Base-by-base conservation (phyloP, 2,113 vertebrate species). In the Ageneiosus marmoratus region DNA sequence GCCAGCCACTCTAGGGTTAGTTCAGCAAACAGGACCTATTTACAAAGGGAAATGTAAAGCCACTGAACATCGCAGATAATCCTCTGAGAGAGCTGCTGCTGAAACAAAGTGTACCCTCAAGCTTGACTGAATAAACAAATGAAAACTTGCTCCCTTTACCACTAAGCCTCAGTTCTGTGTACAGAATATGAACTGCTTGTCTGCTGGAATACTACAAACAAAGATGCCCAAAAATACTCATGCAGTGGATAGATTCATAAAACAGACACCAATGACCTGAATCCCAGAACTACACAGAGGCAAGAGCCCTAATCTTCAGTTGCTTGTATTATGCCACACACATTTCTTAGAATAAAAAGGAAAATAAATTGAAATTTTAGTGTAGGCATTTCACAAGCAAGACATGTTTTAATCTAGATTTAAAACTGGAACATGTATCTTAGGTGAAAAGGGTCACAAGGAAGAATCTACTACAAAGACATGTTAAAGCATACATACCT, bases 401-500 rank as follows among this genome's bases (percentile, higher is more conserved):
- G 11, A 24, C 5, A 22, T 10, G 11, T 48, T 73, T 24, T 72
- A 72, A 24, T 41, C 12, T 72, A 12, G 8, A 50, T 50, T 27
- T 29, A 50, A 50, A 50, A 74, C 46, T 72, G n/a, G 46, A 73
- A 48, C 72, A 50, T 50, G 15, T 32, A 15, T 29, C 13, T 51
- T 51, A 51, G 72, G 46, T 2, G 10, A 70, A 46, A 22, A 48
- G 2, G 44, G 15, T 20, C 3, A n/a, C 27, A n/a, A 48, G 44
- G 11, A 27, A 73, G 16, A n/a, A 70, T 46, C 11, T 1, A 70
- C 3, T 73, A 48, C 13, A 48, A 27, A 73, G 12, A n/a, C 8
- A 6, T 1, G 41, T 41, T 41, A 51, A 34, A 77, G 60, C 60
- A 80, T 67, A 88, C 92, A 84, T 91, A 99, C 97, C 97, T 93